Base-by-base conservation (phyloP, 2,113 vertebrate genomes). In the Oncorhynchus clarkii region DNA sequence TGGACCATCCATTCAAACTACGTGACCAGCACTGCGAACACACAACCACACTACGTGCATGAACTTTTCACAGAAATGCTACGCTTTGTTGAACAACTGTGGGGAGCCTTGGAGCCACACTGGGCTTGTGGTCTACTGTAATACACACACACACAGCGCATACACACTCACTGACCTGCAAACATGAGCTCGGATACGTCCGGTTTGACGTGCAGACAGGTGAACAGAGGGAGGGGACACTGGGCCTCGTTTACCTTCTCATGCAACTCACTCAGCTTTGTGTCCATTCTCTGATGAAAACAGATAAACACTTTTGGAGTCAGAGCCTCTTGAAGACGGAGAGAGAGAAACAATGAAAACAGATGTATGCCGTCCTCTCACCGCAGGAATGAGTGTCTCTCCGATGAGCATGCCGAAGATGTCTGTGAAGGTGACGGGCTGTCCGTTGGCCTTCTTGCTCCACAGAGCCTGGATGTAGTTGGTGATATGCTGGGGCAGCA, bases 141-240 rank as follows among this genome's bases (percentile, higher is more conserved):
- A 45, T 11, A 39, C 39, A 45, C 8, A 45, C 39, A 45, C 39
- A 45, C 39, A 45, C 2, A 45, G 1, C 9, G 2, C 39, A 45
- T 45, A 45, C 39, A 45, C 39, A 45, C 39, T 12, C 39, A 54
- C 27, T 57, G 90, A 98, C 98, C 97, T 89, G 97, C 97, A 92
- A 98, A 99, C 96, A 98, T 99, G 67, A 99, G 95, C 88, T 99
- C 98, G 0, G 97, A 99, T 67, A 99, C 97, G 70, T 99, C 97
- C 0, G 97, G 98, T 79, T 99, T 99, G 81, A 99, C 97, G 0
- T 99, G 98, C 31, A 99, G 94, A 77, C 98, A 99, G 0, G 97
- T 99, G 77, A 99, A 99, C 34, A 99, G 95, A 1, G 98, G 98
- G 74, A 99, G 83, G 45, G 98, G 96, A 81, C 95, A 93, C 68